These are phyloP conservation scores for Osedax fenrisi DNA, from an alignment of 2,888 invertebrate genomes.

Conservation along the genomic window DNA sequence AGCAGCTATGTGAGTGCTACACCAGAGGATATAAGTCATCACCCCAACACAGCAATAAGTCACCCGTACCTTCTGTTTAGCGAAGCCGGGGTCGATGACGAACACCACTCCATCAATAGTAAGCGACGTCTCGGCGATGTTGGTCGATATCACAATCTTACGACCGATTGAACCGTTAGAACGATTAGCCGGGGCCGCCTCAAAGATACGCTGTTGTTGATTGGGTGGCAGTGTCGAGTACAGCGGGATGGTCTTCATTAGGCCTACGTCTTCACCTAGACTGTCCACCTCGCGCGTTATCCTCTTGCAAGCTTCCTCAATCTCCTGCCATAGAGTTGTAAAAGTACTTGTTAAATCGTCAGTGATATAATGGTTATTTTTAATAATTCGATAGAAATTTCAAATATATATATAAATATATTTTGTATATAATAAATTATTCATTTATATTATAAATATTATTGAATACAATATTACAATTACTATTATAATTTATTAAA, in stretches of 20 bases:
- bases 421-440: no score
- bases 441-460: no score
- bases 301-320: constrained; percentile 95
- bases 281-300: constrained; percentile 90
- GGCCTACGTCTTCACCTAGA: constrained; percentile 87
- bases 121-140: constrained; percentile 95
- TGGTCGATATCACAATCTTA: constrained; percentile 91
- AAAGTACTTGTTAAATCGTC: no score
- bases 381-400: no score
- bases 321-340: no score
- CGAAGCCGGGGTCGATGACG: constrained; percentile 98
- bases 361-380: no score
- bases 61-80: constrained; percentile 81
- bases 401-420: no score
- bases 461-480: no score
- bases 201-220: constrained; percentile 90
- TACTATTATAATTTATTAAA: no score
- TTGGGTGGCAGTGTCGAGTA: constrained; percentile 96
- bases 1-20: no score
- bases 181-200: constrained; percentile 81
- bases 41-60: no score
- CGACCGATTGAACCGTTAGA: constrained; percentile 76
- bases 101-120: constrained; percentile 99
- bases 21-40: no score
- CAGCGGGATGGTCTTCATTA: constrained; percentile 90